Percentiles rank a stretch among this genome's conserved stretches.
phyloP scores from a whole-genome alignment of 2,797 vertebrate genomes.

The Falco peregrinus region DNA sequence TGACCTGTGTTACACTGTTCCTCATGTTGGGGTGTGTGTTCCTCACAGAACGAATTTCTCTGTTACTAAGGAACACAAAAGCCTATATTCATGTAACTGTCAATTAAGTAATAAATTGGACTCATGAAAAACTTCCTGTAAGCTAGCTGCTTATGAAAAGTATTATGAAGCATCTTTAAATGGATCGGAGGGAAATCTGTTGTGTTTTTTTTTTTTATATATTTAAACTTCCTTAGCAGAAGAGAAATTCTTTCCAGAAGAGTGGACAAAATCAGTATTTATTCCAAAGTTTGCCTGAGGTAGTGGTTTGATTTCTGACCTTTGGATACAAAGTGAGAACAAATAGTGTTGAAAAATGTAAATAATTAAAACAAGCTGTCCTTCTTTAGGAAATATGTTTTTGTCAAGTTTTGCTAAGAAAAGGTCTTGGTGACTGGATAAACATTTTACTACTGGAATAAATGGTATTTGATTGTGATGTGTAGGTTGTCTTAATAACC shows the following conservation, averaged over 20 bases:
- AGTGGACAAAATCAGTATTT: conserved; percentile 1
- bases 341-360: conserved; percentile 50
- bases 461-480: conserved; percentile 1
- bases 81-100: not conserved
- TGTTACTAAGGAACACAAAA: not conserved
- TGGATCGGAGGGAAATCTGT: not conserved
- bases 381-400: not conserved
- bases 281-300: conserved; percentile 3
- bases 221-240: not conserved
- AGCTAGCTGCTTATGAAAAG: not conserved
- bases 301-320: conserved; percentile 40
- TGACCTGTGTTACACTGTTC: not conserved
- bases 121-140: rapidly evolving
- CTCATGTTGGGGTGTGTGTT: not conserved
- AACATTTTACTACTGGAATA: not conserved
- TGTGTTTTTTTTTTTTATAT: not conserved
- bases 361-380: conserved; percentile 50
- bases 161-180: not conserved
- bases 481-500: not conserved
- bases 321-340: conserved; percentile 60
- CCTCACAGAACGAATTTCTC: not conserved
- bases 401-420: conserved; percentile 6
- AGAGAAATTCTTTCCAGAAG: conserved; percentile 2
- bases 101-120: not conserved
- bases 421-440: not conserved